Conservation (phyloP, 2,888 invertebrate species). For the Coenonympha arcania region DNA sequence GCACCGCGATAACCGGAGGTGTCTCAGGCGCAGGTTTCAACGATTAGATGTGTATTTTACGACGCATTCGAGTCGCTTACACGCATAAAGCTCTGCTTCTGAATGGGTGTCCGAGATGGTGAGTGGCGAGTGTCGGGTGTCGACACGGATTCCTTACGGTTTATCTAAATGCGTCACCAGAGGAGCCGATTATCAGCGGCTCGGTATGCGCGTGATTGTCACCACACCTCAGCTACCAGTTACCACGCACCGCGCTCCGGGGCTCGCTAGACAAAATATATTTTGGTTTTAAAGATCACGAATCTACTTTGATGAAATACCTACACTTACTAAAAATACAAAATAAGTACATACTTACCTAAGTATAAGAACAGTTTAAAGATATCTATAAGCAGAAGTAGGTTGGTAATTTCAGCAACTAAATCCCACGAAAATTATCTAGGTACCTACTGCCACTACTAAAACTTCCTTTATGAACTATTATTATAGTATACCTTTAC, state of each 20-base stretch:
- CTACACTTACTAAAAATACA: too few relatives aligned
- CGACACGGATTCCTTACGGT: conserved; percentile 23
- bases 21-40: conserved; percentile 42
- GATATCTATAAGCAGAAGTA: too few relatives aligned
- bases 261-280: conserved; percentile 12
- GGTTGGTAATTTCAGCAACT: too few relatives aligned
- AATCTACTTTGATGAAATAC: background rate
- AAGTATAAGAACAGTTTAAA: too few relatives aligned
- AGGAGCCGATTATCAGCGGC: conserved; percentile 13
- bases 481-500: too few relatives aligned
- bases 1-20: conserved; percentile 31
- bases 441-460: too few relatives aligned
- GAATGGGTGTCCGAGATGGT: conserved; percentile 23
- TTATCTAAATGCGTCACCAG: conserved; percentile 26
- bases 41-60: conserved; percentile 51
- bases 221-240: too few relatives aligned
- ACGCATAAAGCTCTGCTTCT: conserved; percentile 1
- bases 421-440: too few relatives aligned
- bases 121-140: conserved; percentile 8
- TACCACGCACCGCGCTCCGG: conserved; percentile 1
- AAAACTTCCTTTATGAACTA: too few relatives aligned
- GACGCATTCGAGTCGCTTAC: conserved; percentile 28
- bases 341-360: too few relatives aligned
- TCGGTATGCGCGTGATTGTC: conserved; percentile 19
- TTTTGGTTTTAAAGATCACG: conserved; percentile 3